Percentiles rank a stretch among this genome's conserved stretches.
Evolutionary conservation across 2,113 vertebrate genomes (phyloP).

Genomic region (Microcebus tavaratra): DNA sequence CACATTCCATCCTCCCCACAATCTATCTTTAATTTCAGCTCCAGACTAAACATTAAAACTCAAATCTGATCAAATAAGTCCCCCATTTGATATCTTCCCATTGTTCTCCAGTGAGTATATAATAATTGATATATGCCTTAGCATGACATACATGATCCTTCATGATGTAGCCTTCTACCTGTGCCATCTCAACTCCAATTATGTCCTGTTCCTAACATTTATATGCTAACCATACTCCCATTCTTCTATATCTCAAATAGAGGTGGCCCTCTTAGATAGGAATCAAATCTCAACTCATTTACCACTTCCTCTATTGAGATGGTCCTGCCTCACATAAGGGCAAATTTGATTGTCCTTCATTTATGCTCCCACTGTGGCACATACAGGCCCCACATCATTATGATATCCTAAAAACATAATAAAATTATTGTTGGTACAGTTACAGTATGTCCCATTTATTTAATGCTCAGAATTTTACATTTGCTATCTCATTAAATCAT

Average conservation of each 20-base stretch:
- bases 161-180: neutral
- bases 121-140: neutral
- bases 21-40: neutral
- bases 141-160: neutral
- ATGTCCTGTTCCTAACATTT: neutral
- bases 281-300: neutral
- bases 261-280: neutral
- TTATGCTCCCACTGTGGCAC: neutral
- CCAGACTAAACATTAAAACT: neutral
- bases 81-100: neutral
- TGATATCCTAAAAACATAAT: neutral
- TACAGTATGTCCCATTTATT: neutral
- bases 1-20: neutral
- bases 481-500: neutral
- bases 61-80: neutral
- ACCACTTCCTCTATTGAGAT: neutral
- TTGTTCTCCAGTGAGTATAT: neutral
- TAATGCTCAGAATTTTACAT: neutral
- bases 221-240: neutral
- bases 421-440: neutral
- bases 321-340: neutral
- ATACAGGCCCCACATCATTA: neutral
- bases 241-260: neutral
- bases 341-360: neutral
- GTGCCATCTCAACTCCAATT: neutral